Evolutionary conservation across 2,113 vertebrate genomes (phyloP).

Genomic region (Noctilio leporinus): DNA sequence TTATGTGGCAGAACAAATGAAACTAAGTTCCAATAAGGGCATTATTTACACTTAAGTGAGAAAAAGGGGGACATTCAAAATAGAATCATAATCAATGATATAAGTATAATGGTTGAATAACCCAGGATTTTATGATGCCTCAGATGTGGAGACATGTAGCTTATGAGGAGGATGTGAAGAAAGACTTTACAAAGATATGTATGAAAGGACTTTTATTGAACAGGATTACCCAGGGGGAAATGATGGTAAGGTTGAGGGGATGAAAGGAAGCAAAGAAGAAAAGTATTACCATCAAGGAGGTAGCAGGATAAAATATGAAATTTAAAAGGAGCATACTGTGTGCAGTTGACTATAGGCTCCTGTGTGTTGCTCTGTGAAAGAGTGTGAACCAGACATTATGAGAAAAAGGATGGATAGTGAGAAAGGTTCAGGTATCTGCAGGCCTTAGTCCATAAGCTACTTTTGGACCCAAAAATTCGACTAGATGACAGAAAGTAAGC

Average conservation of each 20-base stretch:
- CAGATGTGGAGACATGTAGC: background rate
- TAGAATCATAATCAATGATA: background rate
- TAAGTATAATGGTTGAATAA: background rate
- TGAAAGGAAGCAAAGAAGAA: background rate
- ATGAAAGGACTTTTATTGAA: background rate
- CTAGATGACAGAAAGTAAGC: background rate
- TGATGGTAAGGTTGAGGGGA: background rate
- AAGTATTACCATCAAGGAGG: background rate
- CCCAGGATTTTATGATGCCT: background rate
- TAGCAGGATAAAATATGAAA: background rate
- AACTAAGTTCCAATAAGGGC: background rate
- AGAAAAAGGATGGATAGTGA: background rate
- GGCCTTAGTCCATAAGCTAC: background rate
- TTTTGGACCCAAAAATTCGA: background rate
- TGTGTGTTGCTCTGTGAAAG: background rate
- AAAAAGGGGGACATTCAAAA: background rate
- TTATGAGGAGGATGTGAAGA: background rate
- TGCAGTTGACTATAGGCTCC: background rate
- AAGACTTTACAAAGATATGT: background rate
- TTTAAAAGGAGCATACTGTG: background rate
- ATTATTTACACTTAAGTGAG: background rate
- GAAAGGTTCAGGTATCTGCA: background rate
- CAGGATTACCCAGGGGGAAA: background rate
- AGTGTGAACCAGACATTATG: background rate
- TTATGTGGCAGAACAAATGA: background rate